A percentile compares a stretch with the other conserved stretches of the same genome.
phyloP scores from a whole-genome alignment of 1,140 invertebrate species.

The Lucilia cuprina region DNA sequence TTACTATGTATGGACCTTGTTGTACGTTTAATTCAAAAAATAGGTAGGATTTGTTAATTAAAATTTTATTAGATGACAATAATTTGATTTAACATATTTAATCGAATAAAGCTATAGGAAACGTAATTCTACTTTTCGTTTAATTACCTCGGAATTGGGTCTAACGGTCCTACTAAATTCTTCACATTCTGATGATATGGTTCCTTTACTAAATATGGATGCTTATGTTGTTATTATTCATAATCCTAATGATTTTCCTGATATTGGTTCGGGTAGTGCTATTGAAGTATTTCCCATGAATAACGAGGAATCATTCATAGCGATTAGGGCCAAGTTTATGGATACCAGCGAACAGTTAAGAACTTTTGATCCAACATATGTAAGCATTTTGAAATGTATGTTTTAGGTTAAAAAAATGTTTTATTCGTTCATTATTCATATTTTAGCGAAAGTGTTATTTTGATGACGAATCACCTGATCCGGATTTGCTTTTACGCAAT shows the following conservation, averaged over 20 bases:
- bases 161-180: slow-evolving; percentile 60
- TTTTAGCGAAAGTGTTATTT: slow-evolving; percentile 56
- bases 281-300: slow-evolving; percentile 26
- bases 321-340: slow-evolving; percentile 44
- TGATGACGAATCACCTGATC: slow-evolving; percentile 59
- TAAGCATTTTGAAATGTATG: background rate
- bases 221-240: slow-evolving; percentile 41
- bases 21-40: slow-evolving; percentile 50
- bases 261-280: slow-evolving; percentile 32
- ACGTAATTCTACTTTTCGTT: slow-evolving; percentile 42
- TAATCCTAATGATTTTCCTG: slow-evolving; percentile 39
- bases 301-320: slow-evolving; percentile 34
- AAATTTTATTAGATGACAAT: background rate
- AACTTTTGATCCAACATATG: slow-evolving; percentile 42
- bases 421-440: background rate
- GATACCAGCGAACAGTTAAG: slow-evolving; percentile 49
- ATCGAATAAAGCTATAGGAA: slow-evolving; percentile 24
- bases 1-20: slow-evolving; percentile 51
- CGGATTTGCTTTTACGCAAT: slow-evolving; percentile 40
- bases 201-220: slow-evolving; percentile 41
- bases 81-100: background rate
- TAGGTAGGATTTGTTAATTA: background rate
- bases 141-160: slow-evolving; percentile 55
- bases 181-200: slow-evolving; percentile 55
- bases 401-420: background rate